These are phyloP conservation scores for Palythoa grandiflora DNA, from an alignment of 92 coral and sea anemone species.

Conservation along the genomic window DNA sequence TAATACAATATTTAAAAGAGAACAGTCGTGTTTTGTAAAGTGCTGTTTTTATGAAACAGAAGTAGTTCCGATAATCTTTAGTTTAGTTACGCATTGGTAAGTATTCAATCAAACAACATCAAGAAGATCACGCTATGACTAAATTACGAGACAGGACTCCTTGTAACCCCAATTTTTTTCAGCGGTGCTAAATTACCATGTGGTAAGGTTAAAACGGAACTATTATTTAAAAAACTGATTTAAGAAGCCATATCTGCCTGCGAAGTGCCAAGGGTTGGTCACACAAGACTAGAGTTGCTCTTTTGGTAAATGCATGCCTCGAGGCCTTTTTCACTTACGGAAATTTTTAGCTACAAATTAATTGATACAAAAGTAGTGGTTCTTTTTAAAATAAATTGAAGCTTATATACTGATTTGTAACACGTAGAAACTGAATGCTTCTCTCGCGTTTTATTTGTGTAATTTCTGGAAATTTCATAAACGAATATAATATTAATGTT, in stretches of 20 bases:
- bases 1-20: background rate
- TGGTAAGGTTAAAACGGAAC: background rate
- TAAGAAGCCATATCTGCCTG: background rate
- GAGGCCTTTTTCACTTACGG: background rate
- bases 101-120: background rate
- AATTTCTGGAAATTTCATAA: background rate
- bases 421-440: background rate
- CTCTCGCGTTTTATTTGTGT: background rate
- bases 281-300: background rate
- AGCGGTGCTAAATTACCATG: background rate
- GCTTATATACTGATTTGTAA: background rate
- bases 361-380: background rate
- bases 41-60: background rate
- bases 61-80: background rate
- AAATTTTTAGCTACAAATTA: background rate
- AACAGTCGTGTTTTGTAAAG: background rate
- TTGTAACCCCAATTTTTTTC: background rate
- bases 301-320: background rate
- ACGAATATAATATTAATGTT: background rate
- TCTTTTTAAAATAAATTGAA: background rate
- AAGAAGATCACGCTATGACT: background rate
- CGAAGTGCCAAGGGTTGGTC: background rate
- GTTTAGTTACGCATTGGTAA: background rate
- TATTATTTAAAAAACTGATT: conserved; percentile 6
- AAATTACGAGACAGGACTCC: background rate